phyloP scores from a whole-genome alignment of 2,113 vertebrate genomes.

The Hirundichthys speculiger region DNA sequence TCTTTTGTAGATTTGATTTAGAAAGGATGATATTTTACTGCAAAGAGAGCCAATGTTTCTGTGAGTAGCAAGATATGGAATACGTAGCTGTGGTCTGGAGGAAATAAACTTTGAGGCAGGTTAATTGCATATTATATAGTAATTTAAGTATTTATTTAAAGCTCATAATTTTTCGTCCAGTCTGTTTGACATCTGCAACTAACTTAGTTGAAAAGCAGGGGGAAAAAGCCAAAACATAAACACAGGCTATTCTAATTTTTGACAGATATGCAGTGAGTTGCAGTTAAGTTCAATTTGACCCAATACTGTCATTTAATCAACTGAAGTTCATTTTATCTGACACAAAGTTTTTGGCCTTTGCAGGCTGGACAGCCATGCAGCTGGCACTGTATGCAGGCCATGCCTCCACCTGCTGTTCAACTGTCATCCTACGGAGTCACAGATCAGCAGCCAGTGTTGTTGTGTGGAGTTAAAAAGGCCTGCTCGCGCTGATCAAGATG shows the following conservation, averaged over 20 bases:
- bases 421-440: constrained; percentile 38
- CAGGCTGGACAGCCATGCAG: constrained; percentile 19
- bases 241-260: background rate
- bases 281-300: constrained; percentile 10
- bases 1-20: constrained; percentile 71
- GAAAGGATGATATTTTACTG: constrained; percentile 69
- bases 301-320: background rate
- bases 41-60: constrained; percentile 57
- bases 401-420: constrained; percentile 67
- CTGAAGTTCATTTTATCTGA: background rate
- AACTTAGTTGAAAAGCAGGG: background rate
- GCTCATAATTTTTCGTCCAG: constrained; percentile 9
- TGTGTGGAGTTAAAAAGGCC: constrained; percentile 37
- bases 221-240: too few species aligned
- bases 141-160: constrained; percentile 50
- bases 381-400: constrained; percentile 35
- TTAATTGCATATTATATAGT: constrained; percentile 45
- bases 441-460: constrained; percentile 36
- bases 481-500: constrained; percentile 40
- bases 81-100: too few species aligned
- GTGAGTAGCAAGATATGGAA: constrained; percentile 44
- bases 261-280: constrained; percentile 16
- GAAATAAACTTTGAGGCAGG: constrained; percentile 37
- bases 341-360: constrained; percentile 17
- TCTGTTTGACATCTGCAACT: constrained; percentile 2